Evolutionary conservation across 2,797 vertebrate genomes (phyloP), one percentile per base, ranked within the genome.

Genomic region (Tachyglossus aculeatus): DNA sequence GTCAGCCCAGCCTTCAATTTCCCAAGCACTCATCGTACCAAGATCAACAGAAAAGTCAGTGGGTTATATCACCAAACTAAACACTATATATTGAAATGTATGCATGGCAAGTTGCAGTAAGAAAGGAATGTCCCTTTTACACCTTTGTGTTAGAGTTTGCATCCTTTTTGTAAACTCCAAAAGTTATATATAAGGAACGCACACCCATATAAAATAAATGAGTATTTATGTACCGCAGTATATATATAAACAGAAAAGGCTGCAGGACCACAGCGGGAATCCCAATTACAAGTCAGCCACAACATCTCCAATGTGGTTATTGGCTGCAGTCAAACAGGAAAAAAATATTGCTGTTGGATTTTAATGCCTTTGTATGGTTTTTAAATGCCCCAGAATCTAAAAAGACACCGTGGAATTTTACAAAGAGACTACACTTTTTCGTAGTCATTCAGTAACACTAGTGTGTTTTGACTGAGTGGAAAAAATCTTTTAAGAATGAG

Each of bases 291-390:
- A 80, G 62, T 82, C 74, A 80, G 72, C 57, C 79, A 88, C 83
- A 83, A 63, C 58, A 80, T 77, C 50, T 83, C 60, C 66, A 71
- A 59, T 90, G 86, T 88, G 69, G 70, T 89, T 89, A 90, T 65
- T 91, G 88, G 88, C 88, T 78, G 38, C 43, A 77, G 78, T 69
- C 25, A 86, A 82, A 80, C 48, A 88, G 73, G 75, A 86, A 88
- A 80, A 85, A 83, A 89, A 88, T 86, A 90, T 84, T 90, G 80
- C 81, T 87, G 64, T 85, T 91, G 89, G 88, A 88, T 72, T 84
- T 83, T 70, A 13, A 77, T 64, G 58, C 75, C 34, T 85, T 57
- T 68, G 25, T 62, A 80, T 79, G 65, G 27, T 81, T 86, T 78
- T 81, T 80, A 83, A 69, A 78, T 62, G 77, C 48, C 34, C 18